Evolutionary conservation across 2,113 vertebrate species (phyloP).

Genomic region (Paradisaea rubra): DNA sequence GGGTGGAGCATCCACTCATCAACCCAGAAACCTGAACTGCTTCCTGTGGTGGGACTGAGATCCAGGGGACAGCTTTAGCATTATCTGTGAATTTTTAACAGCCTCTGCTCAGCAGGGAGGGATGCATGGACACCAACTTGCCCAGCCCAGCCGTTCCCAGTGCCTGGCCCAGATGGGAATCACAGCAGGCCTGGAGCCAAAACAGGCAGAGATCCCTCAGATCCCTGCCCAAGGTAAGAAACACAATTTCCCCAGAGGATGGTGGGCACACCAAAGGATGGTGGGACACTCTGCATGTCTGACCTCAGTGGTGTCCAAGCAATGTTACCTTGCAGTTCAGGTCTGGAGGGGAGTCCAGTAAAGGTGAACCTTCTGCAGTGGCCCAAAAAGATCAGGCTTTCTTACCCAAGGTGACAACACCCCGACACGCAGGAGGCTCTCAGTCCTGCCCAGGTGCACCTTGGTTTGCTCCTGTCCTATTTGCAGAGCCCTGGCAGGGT

Average conservation of each 20-base stretch:
- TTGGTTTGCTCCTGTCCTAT: background rate
- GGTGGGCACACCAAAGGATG: background rate
- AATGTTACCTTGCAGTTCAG: background rate
- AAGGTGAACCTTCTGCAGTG: background rate
- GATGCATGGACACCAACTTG: fast-evolving
- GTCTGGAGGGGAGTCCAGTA: background rate
- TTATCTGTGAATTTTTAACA: background rate
- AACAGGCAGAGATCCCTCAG: background rate
- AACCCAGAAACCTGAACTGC: background rate
- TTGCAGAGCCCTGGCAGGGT: background rate
- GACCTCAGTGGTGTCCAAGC: background rate
- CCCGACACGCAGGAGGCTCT: background rate
- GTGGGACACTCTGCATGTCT: fast-evolving
- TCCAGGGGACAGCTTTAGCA: background rate
- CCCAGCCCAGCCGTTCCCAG: background rate
- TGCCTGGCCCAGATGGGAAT: background rate
- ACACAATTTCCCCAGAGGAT: background rate
- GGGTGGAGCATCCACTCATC: background rate
- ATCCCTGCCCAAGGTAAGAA: background rate
- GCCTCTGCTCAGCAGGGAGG: background rate
- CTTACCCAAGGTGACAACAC: background rate
- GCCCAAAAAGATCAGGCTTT: background rate
- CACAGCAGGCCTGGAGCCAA: background rate
- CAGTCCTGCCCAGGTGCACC: background rate
- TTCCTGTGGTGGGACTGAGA: background rate